Evolutionary conservation across 2,888 invertebrate species (phyloP), one percentile per base, ranked within the genome.

Genomic region (Ophraella communa): DNA sequence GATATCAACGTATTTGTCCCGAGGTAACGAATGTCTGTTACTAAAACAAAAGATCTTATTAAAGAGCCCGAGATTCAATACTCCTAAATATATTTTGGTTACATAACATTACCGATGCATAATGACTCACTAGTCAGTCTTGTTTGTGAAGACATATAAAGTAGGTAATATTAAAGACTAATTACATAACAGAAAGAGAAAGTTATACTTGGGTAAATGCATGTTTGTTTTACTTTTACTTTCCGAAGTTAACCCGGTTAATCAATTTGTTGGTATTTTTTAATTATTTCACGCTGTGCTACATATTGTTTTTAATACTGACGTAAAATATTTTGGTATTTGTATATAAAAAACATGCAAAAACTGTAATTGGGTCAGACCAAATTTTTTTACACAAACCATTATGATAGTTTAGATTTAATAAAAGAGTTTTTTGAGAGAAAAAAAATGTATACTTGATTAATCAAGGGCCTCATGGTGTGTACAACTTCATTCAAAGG

Each of bases 141-240:
- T 49, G 23, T 57, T 57, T 33, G 44, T 60, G 42, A 60, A 60
- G 44, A 60, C 51, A 52, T 14, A 14, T 20, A 23, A 1, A 18
- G 52, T 14, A 17, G 23, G 24, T 23, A 18, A 24, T 17, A 60
- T 52, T 51, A 24, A 42, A 44, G 27, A 39, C 35, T 35, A 11
- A 20, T 60, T 60, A 60, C 52, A 39, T 60, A 53, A 60, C 44
- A 24, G 17, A 53, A 60, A 60, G 60, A 52, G 60, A 60, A 60
- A 60, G 60, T 30, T 52, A 18, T 18, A 52, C 53, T 60, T 42
- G 30, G 53, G 53, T 47, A 52, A 51, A 52, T 44, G 18, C 44
- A 52, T n/a, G 60, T 52, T 60, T 45, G 60, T 27, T 52, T 24
- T 30, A 52, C 44, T 44, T 44, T 60, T 52, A 11, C 24, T 59